Base-by-base conservation (phyloP, 2,888 invertebrate genomes). In the Seira sanloemensis region DNA sequence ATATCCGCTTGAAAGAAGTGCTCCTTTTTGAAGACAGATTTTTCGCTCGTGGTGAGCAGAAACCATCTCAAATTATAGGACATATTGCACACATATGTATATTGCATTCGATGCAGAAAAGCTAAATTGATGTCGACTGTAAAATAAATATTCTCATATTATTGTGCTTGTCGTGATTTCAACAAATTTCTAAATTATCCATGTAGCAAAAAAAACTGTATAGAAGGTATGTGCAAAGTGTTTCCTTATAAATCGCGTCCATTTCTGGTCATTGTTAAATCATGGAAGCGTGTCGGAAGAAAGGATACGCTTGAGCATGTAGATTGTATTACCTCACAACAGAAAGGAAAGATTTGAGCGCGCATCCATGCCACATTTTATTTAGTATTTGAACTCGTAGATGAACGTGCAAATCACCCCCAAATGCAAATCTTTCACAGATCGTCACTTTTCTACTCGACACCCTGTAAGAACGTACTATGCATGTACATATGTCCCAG, bases 281-380 rank as follows among this genome's bases (percentile, higher is more conserved):
- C 50, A 80, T 46, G 68, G 74, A 75, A 80, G 68, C 74, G 74
- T 80, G 74, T 80, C 80, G 74, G 74, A 74, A 65, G 65, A 62
- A 74, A 23, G 68, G 16, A 1, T 12, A 21, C 37, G 37, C 37
- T 37, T 37, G 12, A 37, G 12, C 12, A 7, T 37, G 4, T 37
- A 37, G 37, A 37, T 37, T 7, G 4, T 37, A n/a, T n/a, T n/a
- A n/a, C n/a, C n/a, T n/a, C n/a, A n/a, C n/a, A n/a, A n/a, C n/a
- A n/a, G n/a, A n/a, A n/a, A n/a, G n/a, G n/a, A n/a, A n/a, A n/a
- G n/a, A n/a, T 37, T 37, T 37, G 4, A 37, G 37, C 12, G 37
- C 12, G 5, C 37, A 37, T 37, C 37, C 37, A 37, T 37, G n/a
- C 37, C 37, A 37, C 37, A n/a, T n/a, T n/a, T n/a, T n/a, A n/a